Evolutionary conservation across 2,888 invertebrate genomes (phyloP).

Genomic region (Nomada goodeniana): DNA sequence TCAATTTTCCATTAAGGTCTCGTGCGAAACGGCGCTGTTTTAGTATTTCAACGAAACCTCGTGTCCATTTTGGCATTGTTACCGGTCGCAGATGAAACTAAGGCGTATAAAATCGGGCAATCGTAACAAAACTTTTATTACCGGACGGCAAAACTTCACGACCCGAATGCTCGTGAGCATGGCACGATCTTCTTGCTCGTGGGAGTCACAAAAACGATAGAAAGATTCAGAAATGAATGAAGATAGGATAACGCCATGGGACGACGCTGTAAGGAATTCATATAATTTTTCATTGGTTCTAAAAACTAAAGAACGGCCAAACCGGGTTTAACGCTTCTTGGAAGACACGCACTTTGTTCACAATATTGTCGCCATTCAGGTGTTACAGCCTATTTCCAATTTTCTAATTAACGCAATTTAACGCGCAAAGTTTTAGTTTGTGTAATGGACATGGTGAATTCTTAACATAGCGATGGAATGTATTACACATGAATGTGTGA

Average conservation of each 20-base stretch:
- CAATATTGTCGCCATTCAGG: no score
- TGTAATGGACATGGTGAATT: no score
- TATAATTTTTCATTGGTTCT: slow-evolving; percentile 16
- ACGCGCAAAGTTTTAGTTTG: no score
- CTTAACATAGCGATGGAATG: no score
- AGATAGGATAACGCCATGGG: background rate
- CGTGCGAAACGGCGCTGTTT: background rate
- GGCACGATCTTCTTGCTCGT: background rate
- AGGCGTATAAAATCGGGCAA: background rate
- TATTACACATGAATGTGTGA: no score
- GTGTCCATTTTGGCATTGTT: background rate
- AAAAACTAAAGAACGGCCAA: background rate
- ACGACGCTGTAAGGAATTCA: background rate
- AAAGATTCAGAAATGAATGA: slow-evolving; percentile 19
- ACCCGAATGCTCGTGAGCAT: background rate
- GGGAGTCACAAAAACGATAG: background rate
- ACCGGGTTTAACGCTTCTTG: no score
- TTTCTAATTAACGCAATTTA: no score
- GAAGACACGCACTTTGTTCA: no score
- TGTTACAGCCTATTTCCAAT: no score
- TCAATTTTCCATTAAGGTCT: slow-evolving; percentile 1
- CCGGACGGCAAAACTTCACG: background rate
- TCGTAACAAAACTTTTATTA: slow-evolving; percentile 3
- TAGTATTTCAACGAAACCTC: background rate
- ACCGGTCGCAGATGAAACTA: background rate